Evolutionary conservation across 2,113 vertebrate genomes (phyloP), one percentile per base, ranked within the genome.

Genomic region (Marmota monax): DNA sequence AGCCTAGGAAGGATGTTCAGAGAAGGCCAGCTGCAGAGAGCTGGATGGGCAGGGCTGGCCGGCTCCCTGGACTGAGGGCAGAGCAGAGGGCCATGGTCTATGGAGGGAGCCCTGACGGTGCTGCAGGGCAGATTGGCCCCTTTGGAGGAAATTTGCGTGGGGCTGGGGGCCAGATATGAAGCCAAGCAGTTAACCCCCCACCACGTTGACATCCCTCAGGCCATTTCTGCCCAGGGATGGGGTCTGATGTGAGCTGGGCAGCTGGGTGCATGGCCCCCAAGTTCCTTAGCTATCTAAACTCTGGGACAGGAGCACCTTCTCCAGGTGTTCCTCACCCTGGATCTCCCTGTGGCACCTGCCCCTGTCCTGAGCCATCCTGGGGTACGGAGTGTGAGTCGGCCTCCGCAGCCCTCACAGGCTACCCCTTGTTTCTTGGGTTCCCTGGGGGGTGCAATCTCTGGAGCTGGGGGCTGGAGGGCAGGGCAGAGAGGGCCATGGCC

Each of bases 361-460:
- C 29, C 34, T n/a, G 67, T 29, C 34, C 53, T 32, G 67, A 22
- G 25, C 29, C 48, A 27, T 56, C 65, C 29, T 1, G 13, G 20
- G 17, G 27, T 53, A 34, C 0, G 2, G 6, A 9, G 65, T 32
- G 4, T 9, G 0, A 10, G 51, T 51, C 37, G n/a, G 4, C 42
- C 37, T 69, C 39, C 29, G 32, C 11, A 45, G 51, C 84, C 29
- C 65, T 18, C 8, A 0, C 1, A 25, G 42, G 65, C 37, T 9
- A 2, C 13, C 73, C 27, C 32, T 17, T 13, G 45, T 7, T 3
- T 42, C 25, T 63, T 0, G 18, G 16, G n/a, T 18, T 14, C 25
- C n/a, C 39, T 0, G 7, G 48, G 0, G 51, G 90, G 42, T 29
- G 45, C 45, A 45, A 45, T 45, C 45, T 45, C 45, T 45, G 7